Evolutionary conservation across 2,888 invertebrate genomes (phyloP), one percentile per base, ranked within the genome.

Genomic region (Brenthis ino): DNA sequence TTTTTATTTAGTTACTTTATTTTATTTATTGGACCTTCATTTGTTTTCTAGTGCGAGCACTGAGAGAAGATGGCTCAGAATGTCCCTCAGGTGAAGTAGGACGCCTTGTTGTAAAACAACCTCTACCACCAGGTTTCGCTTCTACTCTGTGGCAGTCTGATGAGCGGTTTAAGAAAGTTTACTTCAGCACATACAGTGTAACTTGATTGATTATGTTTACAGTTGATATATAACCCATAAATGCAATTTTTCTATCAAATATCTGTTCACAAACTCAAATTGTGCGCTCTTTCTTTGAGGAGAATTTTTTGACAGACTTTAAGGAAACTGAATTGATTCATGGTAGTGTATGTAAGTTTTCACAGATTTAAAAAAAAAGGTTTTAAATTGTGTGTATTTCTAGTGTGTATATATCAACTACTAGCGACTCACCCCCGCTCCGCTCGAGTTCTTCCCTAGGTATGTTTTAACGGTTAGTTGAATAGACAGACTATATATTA

Each of bases 121-220:
- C 99, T 0, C 87, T 99, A 57, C 98, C 98, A 0, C 99, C 99
- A 0, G 98, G 98, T 0, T 96, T 95, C 67, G 95, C 98, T 85
- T 95, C 96, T 0, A 97, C 97, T 0, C 93, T 99, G 0, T 98
- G 96, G 90, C 94, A 94, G 78, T 95, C 97, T 16, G 96, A 97
- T 72, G 96, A 97, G 14, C 93, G 96, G 70, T 99, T 96, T 85
- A 94, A 95, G 72, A 94, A 96, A 76, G 95, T 95, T 0, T 99
- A 99, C 85, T 99, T 98, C 81, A 94, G 95, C 50, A 95, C 94
- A 77, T 97, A 95, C 87, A 96, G 96, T 60, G 98, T 98, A 93
- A 94, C 94, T 87, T 51, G 4, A 28, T 28, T 4, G 28, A 28
- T 28, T 28, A 28, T 5, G 3, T 28, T 28, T 28, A 4, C 3